Percentiles rank a stretch among this genome's conserved stretches.
Evolutionary conservation across 37 sponge, comb jelly and placozoan species (phyloP).

Genomic region (Cliona cf. orientalis): DNA sequence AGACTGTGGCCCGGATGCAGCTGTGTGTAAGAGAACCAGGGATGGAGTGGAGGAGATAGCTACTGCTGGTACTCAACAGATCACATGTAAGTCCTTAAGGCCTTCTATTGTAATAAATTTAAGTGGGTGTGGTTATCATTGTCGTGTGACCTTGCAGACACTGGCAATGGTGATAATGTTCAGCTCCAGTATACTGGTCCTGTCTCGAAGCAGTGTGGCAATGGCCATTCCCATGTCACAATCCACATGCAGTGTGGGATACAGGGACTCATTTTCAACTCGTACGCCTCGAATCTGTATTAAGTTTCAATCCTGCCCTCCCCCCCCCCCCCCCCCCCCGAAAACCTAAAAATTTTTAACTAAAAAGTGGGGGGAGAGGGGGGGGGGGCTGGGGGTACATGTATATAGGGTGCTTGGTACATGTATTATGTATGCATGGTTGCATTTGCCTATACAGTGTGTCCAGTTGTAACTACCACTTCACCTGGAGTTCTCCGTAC

Average conservation of each 20-base stretch:
- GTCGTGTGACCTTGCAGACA: neutral
- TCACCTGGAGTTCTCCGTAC: conserved; percentile 45
- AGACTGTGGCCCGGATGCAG: conserved; percentile 34
- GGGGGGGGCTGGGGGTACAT: no score
- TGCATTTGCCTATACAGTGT: neutral
- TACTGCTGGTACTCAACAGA: conserved; percentile 39
- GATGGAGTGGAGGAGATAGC: conserved; percentile 8
- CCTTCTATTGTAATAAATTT: no score
- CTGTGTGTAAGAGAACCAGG: conserved; percentile 37
- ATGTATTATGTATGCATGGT: neutral
- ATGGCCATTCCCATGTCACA: neutral
- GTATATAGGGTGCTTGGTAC: no score
- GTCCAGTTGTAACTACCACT: conserved; percentile 14
- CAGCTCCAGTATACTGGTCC: conserved; percentile 26
- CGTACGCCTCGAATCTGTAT: neutral
- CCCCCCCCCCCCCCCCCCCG: conserved; percentile 12
- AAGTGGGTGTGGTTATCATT: no score
- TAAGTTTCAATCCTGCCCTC: neutral
- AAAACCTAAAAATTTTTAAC: neutral
- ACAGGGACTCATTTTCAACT: neutral
- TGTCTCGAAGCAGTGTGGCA: neutral
- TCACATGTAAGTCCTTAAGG: neutral
- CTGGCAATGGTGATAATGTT: neutral
- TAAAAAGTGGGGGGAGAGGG: neutral
- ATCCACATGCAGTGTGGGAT: conserved; percentile 34